A percentile compares a stretch with the other conserved stretches of the same genome.
Evolutionary conservation across 2,797 vertebrate genomes (phyloP).

Genomic region (Limnodromus scolopaceus): DNA sequence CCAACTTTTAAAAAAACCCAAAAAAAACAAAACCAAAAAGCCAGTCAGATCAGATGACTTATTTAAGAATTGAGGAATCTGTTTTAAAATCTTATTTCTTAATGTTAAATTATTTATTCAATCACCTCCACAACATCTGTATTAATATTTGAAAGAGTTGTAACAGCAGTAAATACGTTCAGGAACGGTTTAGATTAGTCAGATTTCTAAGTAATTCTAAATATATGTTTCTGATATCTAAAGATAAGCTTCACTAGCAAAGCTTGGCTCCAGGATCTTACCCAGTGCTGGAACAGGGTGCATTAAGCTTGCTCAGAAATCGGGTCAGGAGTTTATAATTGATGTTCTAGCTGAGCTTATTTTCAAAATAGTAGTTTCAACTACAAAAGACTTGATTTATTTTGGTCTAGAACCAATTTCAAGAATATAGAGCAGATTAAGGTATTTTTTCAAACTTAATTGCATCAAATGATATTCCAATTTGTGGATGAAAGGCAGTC

Average conservation of each 20-base stretch:
- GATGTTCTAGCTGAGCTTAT: background rate
- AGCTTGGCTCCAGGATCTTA: background rate
- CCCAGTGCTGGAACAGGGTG: background rate
- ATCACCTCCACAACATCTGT: background rate
- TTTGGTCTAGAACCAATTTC: slow-evolving; percentile 27
- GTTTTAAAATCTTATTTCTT: background rate
- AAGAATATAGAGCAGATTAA: slow-evolving; percentile 4
- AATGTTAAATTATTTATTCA: background rate
- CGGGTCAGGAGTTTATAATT: background rate
- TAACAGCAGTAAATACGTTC: background rate
- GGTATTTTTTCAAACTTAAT: slow-evolving; percentile 38
- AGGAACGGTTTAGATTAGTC: background rate
- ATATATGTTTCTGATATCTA: background rate
- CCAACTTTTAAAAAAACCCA: background rate
- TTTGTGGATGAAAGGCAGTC: slow-evolving; percentile 28
- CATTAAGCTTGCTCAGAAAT: background rate
- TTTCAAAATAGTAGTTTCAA: slow-evolving; percentile 6
- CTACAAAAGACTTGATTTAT: slow-evolving; percentile 14
- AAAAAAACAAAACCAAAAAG: background rate
- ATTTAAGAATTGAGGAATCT: background rate
- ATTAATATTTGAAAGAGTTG: background rate
- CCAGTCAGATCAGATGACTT: background rate
- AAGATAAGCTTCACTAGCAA: background rate
- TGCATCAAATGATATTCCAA: slow-evolving; percentile 11
- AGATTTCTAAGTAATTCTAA: background rate